Base-by-base conservation (phyloP, 2,888 invertebrate species). In the Caenorhabditis uteleia region DNA sequence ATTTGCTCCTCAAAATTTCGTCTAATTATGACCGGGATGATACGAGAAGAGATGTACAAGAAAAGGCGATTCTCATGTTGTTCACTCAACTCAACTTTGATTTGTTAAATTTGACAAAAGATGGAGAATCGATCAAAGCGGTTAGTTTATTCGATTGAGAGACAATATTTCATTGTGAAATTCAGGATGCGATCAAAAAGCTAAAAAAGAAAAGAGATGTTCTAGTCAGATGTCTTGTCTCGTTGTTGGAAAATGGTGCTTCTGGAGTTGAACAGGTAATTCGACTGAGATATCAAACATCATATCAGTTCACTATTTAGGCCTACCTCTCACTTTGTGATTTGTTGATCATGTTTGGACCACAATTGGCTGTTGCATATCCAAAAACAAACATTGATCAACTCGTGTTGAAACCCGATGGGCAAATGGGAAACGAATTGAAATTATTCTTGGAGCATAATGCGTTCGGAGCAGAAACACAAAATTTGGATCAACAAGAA, bases 291-390 rank as follows among this genome's bases (percentile, higher is more conserved):
- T n/a, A n/a, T n/a, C n/a, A n/a, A n/a, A n/a, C n/a, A n/a, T n/a
- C n/a, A n/a, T n/a, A n/a, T n/a, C n/a, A n/a, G n/a, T n/a, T n/a
- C n/a, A n/a, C n/a, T n/a, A n/a, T 74, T 27, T 84, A 91, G 89
- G 93, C 95, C 0, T 98, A 93, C 86, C 89, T 91, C 61, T 91
- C 91, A n/a, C 89, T 97, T 50, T 97, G 97, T 86, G 98, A 98
- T 87, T 87, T 94, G 75, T 87, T 97, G 77, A 90, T 98, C 16
- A 89, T 93, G 76, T 97, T 95, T 87, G 92, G 93, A 80, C 91
- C 91, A 84, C 91, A 92, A 80, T 85, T 94, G 75, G 84, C 83
- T 58, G 80, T 34, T 0, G 49, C 26, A 18, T 27, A 54, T 7
- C 4, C 43, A 14, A 60, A 83, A 43, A 75, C 79, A 5, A 73